A percentile compares a stretch with the other conserved stretches of the same genome.
Evolutionary conservation across 2,888 invertebrate species (phyloP).

Genomic region (Entomobrya multifasciata): DNA sequence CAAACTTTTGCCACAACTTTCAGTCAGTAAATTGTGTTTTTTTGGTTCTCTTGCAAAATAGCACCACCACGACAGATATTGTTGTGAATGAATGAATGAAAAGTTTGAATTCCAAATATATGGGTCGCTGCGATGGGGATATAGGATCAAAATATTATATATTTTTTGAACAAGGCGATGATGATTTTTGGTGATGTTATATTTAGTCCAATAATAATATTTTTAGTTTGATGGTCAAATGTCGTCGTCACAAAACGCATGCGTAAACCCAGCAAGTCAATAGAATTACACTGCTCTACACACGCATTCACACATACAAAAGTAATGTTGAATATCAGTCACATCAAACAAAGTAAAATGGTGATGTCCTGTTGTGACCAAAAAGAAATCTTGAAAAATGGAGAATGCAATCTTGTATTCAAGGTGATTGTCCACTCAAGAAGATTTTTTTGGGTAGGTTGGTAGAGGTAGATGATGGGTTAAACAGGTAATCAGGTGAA

Average conservation of each 20-base stretch:
- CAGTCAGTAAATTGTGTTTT: not conserved
- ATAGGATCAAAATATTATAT: slow-evolving; percentile 8
- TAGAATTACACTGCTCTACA: not conserved
- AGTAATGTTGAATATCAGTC: too few species aligned
- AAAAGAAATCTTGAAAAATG: slow-evolving; percentile 70
- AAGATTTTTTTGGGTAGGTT: slow-evolving; percentile 65
- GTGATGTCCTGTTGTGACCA: slow-evolving; percentile 67
- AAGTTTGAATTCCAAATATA: too few species aligned
- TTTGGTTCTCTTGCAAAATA: slow-evolving; percentile 18
- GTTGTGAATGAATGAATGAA: too few species aligned
- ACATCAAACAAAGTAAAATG: slow-evolving; percentile 13
- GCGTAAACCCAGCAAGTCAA: slow-evolving; percentile 13
- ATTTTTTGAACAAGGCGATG: not conserved
- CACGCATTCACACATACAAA: not conserved
- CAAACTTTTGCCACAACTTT: slow-evolving; percentile 31
- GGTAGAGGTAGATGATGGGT: slow-evolving; percentile 24
- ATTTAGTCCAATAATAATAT: slow-evolving; percentile 46
- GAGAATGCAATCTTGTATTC: slow-evolving; percentile 69
- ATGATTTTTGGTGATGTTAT: slow-evolving; percentile 34
- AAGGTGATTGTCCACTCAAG: slow-evolving; percentile 65
- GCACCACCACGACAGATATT: slow-evolving; percentile 6
- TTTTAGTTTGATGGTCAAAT: slow-evolving; percentile 59
- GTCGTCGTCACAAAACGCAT: slow-evolving; percentile 3
- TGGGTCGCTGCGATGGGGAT: not conserved
- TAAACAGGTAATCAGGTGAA: slow-evolving; percentile 55